Conservation (phyloP, 2,113 vertebrate genomes). For the Lutjanus erythropterus region DNA sequence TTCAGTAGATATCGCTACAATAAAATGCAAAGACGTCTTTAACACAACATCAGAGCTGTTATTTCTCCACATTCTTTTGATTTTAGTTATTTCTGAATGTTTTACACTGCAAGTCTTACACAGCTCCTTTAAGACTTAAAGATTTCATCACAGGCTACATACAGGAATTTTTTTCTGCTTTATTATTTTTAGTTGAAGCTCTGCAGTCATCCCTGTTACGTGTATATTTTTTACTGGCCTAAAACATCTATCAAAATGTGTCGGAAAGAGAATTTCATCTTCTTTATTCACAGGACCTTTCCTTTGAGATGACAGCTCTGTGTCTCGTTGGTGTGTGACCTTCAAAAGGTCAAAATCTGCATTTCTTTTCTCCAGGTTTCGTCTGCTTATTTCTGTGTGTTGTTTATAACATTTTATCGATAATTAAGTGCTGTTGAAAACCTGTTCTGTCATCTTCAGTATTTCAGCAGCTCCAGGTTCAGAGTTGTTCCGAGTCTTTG, state of each 20-base stretch:
- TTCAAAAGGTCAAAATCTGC: not conserved
- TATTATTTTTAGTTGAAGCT: not conserved
- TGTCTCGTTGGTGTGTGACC: not conserved
- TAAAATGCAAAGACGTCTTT: too few relatives aligned
- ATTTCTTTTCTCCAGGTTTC: not conserved
- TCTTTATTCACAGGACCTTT: too few relatives aligned
- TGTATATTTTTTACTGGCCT: not conserved
- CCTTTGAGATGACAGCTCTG: not conserved
- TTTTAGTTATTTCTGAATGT: too few relatives aligned
- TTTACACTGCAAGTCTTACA: too few relatives aligned
- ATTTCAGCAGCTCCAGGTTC: not conserved
- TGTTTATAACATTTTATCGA: too few relatives aligned
- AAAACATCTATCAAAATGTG: not conserved
- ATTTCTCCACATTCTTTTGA: too few relatives aligned
- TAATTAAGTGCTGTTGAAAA: not conserved
- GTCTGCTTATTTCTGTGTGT: not conserved
- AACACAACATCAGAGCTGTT: too few relatives aligned
- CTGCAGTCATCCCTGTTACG: not conserved
- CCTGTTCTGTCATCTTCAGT: not conserved
- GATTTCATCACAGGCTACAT: too few relatives aligned
- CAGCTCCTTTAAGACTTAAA: too few relatives aligned
- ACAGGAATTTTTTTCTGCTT: not conserved
- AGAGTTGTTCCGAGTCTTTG: conserved; percentile 47
- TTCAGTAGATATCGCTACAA: too few relatives aligned
- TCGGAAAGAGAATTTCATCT: not conserved